Evolutionary conservation across 2,797 vertebrate genomes (phyloP).

Genomic region (Orestias chungarensis): DNA sequence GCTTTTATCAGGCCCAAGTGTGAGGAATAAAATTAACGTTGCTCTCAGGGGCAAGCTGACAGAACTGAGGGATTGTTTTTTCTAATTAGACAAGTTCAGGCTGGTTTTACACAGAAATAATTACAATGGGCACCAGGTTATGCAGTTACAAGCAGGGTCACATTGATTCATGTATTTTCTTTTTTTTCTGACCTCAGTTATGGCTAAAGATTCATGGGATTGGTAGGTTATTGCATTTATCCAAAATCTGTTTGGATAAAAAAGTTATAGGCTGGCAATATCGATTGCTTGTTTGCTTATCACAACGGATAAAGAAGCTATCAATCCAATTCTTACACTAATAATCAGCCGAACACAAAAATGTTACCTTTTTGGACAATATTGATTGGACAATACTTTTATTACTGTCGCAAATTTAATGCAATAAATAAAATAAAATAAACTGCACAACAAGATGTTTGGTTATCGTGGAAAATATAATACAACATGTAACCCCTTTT

Average conservation of each 20-base stretch:
- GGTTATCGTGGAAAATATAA: not conserved
- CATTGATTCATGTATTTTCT: not conserved
- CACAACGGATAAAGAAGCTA: not conserved
- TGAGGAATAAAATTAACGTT: conserved; percentile 20
- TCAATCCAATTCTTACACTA: not conserved
- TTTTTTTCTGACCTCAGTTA: not conserved
- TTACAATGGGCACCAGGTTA: not conserved
- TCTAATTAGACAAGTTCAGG: conserved; percentile 1
- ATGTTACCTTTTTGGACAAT: conserved; percentile 1
- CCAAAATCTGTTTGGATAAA: not conserved
- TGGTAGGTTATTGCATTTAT: too few species aligned
- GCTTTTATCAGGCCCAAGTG: not conserved
- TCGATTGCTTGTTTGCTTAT: not conserved
- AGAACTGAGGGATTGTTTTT: conserved; percentile 12
- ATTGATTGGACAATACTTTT: too few species aligned
- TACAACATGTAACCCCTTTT: not conserved
- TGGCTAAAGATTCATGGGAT: not conserved
- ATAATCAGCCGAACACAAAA: not conserved
- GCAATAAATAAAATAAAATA: not conserved
- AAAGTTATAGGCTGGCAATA: not conserved
- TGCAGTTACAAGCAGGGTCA: not conserved
- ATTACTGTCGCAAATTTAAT: not conserved
- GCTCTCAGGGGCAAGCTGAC: not conserved
- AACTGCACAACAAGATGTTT: not conserved
- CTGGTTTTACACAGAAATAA: conserved; percentile 1